Conservation (phyloP, 2,888 invertebrate genomes). For the Lucinisca nassula region DNA sequence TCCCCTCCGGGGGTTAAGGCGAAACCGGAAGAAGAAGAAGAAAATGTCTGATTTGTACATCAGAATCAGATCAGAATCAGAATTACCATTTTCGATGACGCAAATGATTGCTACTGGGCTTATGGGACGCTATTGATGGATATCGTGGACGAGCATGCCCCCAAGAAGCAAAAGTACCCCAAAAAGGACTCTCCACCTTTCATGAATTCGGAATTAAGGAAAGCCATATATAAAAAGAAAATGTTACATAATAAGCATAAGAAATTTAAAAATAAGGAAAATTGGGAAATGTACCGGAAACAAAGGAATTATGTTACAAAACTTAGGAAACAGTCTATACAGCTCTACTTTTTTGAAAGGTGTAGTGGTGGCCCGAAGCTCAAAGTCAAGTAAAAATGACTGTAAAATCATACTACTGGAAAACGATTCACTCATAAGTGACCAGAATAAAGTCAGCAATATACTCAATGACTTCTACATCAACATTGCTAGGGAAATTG, state of each 20-base stretch:
- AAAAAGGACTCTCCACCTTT: conserved; percentile 20
- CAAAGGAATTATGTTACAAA: conserved; percentile 36
- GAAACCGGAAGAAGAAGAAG: no score
- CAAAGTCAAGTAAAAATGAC: conserved; percentile 17
- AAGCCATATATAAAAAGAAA: conserved; percentile 45
- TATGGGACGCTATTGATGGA: background rate
- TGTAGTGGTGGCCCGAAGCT: conserved; percentile 30
- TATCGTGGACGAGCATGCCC: conserved; percentile 38
- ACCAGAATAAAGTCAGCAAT: background rate
- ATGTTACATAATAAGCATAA: conserved; percentile 31
- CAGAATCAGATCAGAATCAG: no score
- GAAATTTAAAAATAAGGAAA: conserved; percentile 8
- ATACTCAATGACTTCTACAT: conserved; percentile 9
- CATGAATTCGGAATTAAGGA: conserved; percentile 33
- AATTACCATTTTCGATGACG: background rate
- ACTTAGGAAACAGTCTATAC: conserved; percentile 28
- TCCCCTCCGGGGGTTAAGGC: no score
- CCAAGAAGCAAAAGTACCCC: conserved; percentile 26
- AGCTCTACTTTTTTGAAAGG: conserved; percentile 37
- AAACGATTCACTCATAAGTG: background rate
- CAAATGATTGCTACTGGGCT: conserved; percentile 1
- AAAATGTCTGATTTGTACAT: no score
- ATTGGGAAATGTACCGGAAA: conserved; percentile 36
- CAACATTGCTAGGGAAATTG: conserved; percentile 17
- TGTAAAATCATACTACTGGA: conserved; percentile 24